phyloP scores from a whole-genome alignment of 2,113 vertebrate genomes.

The Orthochromis malagaraziensis region DNA sequence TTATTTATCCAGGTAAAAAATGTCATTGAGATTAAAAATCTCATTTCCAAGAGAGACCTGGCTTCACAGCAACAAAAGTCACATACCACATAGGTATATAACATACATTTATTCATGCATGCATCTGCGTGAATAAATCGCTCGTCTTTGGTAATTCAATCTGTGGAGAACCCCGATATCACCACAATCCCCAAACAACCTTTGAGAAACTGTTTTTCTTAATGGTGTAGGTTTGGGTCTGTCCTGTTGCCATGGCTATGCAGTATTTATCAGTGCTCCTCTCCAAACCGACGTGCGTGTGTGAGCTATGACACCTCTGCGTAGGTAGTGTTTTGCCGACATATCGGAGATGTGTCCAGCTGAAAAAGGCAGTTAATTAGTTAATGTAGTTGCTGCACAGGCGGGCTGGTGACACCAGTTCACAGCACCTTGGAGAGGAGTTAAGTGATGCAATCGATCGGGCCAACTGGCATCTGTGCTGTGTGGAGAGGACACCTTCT shows the following conservation, averaged over 20 bases:
- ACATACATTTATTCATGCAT: no score
- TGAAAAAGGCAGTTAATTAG: conserved; percentile 13
- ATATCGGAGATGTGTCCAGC: neutral
- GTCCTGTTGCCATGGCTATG: neutral
- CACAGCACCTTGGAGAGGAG: conserved; percentile 11
- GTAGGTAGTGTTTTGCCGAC: neutral
- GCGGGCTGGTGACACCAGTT: neutral
- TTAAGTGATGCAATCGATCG: conserved; percentile 25
- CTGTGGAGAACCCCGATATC: neutral
- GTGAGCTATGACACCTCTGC: conserved; percentile 1
- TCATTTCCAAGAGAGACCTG: no score
- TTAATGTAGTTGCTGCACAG: neutral
- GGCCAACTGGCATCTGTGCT: neutral
- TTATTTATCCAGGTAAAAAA: no score
- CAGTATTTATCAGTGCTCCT: neutral
- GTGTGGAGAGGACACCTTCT: neutral
- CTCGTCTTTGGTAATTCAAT: neutral
- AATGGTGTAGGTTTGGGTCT: neutral
- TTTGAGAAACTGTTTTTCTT: neutral
- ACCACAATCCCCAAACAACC: neutral
- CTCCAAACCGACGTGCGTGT: neutral
- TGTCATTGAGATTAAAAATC: no score
- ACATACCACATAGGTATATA: no score
- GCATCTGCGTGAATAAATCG: neutral
- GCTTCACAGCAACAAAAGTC: no score